Percentiles rank a stretch among this genome's conserved stretches.
phyloP scores from a whole-genome alignment of 2,113 vertebrate genomes.

The Ochotona curzoniae region DNA sequence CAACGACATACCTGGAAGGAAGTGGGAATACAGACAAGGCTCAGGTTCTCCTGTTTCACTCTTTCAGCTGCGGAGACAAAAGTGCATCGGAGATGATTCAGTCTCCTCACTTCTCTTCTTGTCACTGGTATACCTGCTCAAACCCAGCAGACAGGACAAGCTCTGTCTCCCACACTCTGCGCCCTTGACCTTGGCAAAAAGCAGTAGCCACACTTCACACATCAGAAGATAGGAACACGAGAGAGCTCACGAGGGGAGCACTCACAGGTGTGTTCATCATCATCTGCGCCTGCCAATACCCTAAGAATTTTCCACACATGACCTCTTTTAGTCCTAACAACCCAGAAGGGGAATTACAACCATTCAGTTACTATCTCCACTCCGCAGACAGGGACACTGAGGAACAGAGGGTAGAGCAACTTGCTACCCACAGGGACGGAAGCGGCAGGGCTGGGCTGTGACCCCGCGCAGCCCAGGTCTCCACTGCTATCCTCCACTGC shows the following conservation, averaged over 20 bases:
- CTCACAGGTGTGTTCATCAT: not conserved
- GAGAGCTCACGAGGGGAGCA: not conserved
- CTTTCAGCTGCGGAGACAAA: constrained; percentile 90
- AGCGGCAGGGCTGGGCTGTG: not conserved
- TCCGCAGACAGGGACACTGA: constrained; percentile 22
- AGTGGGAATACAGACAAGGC: constrained; percentile 94
- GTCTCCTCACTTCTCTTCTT: not conserved
- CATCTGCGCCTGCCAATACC: not conserved
- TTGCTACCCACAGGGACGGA: not conserved
- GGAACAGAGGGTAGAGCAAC: not conserved
- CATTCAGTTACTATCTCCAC: not conserved
- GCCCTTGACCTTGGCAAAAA: not conserved
- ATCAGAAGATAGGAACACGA: not conserved
- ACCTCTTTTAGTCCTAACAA: not conserved
- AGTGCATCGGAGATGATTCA: not conserved
- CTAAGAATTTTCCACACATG: not conserved
- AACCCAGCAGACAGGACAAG: constrained; percentile 7
- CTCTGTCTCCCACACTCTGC: not conserved
- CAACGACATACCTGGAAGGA: constrained; percentile 94
- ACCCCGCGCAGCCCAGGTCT: not conserved
- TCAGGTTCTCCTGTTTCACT: constrained; percentile 95
- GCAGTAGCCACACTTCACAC: not conserved
- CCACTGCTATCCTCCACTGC: not conserved
- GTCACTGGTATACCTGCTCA: not conserved
- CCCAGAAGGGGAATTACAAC: not conserved